phyloP scores from a whole-genome alignment of 2,113 vertebrate species.

The Aptenodytes patagonicus region DNA sequence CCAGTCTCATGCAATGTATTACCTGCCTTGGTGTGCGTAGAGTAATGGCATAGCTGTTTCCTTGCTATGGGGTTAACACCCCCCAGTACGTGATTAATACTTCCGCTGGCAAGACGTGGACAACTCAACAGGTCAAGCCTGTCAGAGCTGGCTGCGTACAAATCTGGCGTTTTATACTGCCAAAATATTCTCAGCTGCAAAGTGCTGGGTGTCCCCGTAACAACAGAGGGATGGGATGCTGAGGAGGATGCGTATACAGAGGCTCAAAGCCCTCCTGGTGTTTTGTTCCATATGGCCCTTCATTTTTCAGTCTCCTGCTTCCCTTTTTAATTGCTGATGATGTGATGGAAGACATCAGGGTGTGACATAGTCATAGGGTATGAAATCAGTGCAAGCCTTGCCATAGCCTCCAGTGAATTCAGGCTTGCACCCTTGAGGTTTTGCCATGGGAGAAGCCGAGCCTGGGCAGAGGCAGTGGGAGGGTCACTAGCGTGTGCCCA shows the following conservation, averaged over 20 bases:
- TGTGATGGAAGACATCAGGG: not conserved
- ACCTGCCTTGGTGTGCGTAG: not conserved
- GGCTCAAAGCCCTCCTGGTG: not conserved
- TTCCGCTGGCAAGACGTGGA: not conserved
- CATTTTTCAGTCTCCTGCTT: not conserved
- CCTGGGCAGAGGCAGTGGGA: not conserved
- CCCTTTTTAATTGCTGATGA: not conserved
- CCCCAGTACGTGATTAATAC: not conserved
- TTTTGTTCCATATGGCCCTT: not conserved
- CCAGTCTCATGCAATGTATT: not conserved
- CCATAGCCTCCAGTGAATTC: not conserved
- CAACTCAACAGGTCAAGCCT: not conserved
- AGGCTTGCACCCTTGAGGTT: not conserved
- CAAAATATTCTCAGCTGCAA: not conserved
- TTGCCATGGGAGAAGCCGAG: not conserved
- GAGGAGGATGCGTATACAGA: not conserved
- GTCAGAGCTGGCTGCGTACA: not conserved
- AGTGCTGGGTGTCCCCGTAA: not conserved
- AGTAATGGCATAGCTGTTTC: not conserved
- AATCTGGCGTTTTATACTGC: not conserved
- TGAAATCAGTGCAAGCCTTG: not conserved
- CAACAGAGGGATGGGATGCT: not conserved
- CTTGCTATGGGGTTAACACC: not conserved
- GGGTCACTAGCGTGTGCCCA: fast-evolving
- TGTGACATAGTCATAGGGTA: not conserved